A percentile compares a stretch with the other conserved stretches of the same genome.
phyloP scores from a whole-genome alignment of 2,797 vertebrate genomes.

The Tinamus major region DNA sequence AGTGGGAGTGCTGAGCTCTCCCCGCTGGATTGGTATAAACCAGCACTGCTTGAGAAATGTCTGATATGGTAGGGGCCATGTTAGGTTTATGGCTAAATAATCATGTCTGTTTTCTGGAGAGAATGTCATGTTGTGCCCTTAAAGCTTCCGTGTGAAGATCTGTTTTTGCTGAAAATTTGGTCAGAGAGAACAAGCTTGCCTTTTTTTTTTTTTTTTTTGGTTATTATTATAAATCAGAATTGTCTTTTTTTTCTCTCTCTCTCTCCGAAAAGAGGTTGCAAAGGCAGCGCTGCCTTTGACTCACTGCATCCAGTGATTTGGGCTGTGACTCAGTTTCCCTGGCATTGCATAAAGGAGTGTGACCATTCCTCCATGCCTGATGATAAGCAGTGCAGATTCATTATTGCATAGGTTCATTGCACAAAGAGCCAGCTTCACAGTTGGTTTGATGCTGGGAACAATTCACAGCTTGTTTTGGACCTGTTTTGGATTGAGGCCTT shows the following conservation, averaged over 20 bases:
- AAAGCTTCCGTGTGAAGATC: background rate
- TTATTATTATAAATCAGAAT: background rate
- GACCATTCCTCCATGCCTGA: fast-evolving
- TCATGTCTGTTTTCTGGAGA: background rate
- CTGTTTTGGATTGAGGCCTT: background rate
- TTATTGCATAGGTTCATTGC: background rate
- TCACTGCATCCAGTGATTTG: fast-evolving
- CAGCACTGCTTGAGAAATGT: background rate
- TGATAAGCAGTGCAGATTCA: background rate
- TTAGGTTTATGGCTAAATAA: background rate
- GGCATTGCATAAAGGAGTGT: background rate
- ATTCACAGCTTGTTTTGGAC: fast-evolving
- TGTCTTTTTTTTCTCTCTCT: fast-evolving
- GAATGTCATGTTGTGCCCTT: background rate
- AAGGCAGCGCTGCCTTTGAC: background rate
- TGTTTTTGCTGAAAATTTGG: background rate
- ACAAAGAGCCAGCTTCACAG: background rate
- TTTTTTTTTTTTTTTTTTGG: background rate
- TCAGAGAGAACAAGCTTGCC: background rate
- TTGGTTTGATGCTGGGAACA: background rate
- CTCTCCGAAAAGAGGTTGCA: background rate
- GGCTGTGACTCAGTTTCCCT: background rate
- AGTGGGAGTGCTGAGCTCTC: background rate
- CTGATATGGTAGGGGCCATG: background rate
- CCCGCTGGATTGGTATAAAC: background rate